These are phyloP conservation scores for Calyptommatus sinebrachiatus DNA, from an alignment of 2,113 vertebrate species.

Conservation along the genomic window DNA sequence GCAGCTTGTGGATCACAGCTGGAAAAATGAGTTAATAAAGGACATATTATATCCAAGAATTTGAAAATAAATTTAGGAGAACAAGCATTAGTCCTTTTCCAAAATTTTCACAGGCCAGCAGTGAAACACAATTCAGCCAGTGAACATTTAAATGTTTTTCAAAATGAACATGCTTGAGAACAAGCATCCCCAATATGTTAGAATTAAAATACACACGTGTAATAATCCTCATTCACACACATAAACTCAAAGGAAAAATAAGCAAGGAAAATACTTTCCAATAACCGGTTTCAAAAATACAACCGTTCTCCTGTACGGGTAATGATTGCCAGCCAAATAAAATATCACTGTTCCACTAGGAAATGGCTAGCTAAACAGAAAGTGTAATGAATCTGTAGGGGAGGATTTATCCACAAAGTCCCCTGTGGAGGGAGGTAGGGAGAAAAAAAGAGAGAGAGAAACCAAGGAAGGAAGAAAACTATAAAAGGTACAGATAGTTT, in stretches of 20 bases:
- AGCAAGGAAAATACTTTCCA: conserved; percentile 78
- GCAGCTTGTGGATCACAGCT: not conserved
- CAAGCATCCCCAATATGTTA: conserved; percentile 46
- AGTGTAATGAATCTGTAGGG: conserved; percentile 79
- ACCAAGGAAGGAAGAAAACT: conserved; percentile 36
- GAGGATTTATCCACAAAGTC: conserved; percentile 80
- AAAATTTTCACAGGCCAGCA: conserved; percentile 16
- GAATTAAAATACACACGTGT: conserved; percentile 51
- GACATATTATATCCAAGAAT: not conserved
- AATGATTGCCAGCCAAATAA: conserved; percentile 83
- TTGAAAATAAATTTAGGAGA: not conserved
- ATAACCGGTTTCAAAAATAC: conserved; percentile 78
- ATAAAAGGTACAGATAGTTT: conserved; percentile 84
- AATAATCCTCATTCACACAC: conserved; percentile 43
- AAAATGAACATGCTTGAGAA: conserved; percentile 50
- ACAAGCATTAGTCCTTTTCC: not conserved
- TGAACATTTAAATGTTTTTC: conserved; percentile 29
- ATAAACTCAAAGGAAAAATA: conserved; percentile 78
- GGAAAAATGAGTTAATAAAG: not conserved
- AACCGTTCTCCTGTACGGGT: conserved; percentile 85
- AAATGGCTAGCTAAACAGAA: conserved; percentile 88
- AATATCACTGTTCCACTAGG: conserved; percentile 85
- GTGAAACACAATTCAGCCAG: not conserved
- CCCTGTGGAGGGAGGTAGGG: conserved; percentile 50
- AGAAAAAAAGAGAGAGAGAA: conserved; percentile 64